Base-by-base conservation (phyloP, 2,888 invertebrate genomes). In the Erebia epiphron region DNA sequence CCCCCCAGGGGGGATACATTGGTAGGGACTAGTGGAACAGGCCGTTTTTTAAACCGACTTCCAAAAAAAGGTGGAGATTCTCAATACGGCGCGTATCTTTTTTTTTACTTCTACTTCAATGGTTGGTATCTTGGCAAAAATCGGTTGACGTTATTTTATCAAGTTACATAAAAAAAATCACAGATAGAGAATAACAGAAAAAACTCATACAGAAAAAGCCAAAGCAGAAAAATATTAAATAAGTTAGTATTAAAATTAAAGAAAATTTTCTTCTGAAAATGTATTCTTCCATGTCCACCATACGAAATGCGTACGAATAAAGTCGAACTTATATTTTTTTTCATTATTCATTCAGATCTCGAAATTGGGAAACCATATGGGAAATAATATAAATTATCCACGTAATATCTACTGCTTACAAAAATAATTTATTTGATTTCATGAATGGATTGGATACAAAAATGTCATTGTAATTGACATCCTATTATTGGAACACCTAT, bases 371-470 rank as follows among this genome's bases (percentile, higher is more conserved):
- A 4, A 18, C 60, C 16, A 5, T 61, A 46, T 26, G 21, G 21
- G 21, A 21, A 16, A 18, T 5, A 18, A 43, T 43, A 61, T 61
- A 11, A 16, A 57, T 60, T 16, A 60, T 60, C 41, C 41, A 61
- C 60, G 41, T 43, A 43, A 41, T 43, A 16, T 26, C 26, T 26
- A 26, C 60, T 61, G 43, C 41, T 35, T 60, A 58, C 35, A 41
- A 41, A 57, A 35, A n/a, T n/a, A n/a, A 58, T 43, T 61, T 61
- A 61, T 43, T 61, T 43, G 18, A 46, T 61, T 61, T 61, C 18
- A 13, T 46, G 18, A 13, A 18, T n/a, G 4, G 43, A 11, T 26
- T 26, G 14, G 26, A 43, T 43, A 61, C 43, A 61, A 0, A 61
- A 61, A 13, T 41, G 16, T 43, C 61, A 43, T 43, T 16, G 41